Evolutionary conservation across 2,888 invertebrate genomes (phyloP), one percentile per base, ranked within the genome.

Genomic region (Crioceris asparagi): DNA sequence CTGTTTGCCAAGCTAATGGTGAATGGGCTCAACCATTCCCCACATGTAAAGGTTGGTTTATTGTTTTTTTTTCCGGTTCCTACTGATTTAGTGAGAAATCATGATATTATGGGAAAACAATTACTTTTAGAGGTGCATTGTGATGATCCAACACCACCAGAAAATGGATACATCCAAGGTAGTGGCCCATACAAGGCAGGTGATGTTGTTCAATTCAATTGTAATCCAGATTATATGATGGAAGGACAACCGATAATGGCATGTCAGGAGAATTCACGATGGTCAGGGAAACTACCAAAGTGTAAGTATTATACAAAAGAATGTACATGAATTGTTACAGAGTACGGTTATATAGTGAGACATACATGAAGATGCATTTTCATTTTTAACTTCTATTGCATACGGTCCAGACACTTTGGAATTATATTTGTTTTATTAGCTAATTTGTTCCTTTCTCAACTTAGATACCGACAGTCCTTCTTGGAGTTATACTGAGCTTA

Each of bases 241-340:
- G 86, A 87, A 61, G 90, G 91, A 2, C 76, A 84, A 50, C 85
- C 87, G n/a, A 86, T 88, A 49, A 77, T 87, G 34, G 84, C 87
- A 15, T 91, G 91, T 62, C 86, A 87, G 66, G 85, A 86, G 55
- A 84, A 79, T 57, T 86, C 86, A 6, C 71, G 83, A 40, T 90
- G 90, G 86, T 84, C 85, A 38, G 82, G 83, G 32, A 77, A 79
- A 29, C 69, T 82, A 17, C 86, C 87, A n/a, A 83, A 84, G 63
- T 88, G 87, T 82, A 61, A 72, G 73, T 12, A 12, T 15, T 11
- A 3, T 4, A 11, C 25, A 2, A 2, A 4, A n/a, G n/a, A n/a
- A n/a, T n/a, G n/a, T n/a, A n/a, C n/a, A n/a, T n/a, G n/a, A n/a
- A n/a, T n/a, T n/a, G n/a, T n/a, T n/a, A n/a, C n/a, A n/a, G n/a